Conservation (phyloP, 2,797 vertebrate species). For the Diplodus puntazzo region DNA sequence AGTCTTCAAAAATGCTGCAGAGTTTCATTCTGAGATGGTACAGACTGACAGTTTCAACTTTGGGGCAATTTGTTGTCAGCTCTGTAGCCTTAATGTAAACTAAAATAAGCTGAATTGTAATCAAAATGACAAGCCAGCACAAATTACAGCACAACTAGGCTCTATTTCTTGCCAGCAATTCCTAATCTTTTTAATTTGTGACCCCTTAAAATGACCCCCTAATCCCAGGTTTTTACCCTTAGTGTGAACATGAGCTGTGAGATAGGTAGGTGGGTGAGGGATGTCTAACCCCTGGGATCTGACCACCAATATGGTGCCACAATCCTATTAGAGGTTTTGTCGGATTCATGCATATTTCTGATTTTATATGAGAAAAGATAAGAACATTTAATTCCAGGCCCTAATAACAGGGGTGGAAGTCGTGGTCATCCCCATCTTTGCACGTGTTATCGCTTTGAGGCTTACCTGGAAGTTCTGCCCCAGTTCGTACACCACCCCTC, state of each 20-base stretch:
- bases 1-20: background rate
- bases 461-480: constrained; percentile 88
- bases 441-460: background rate
- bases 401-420: too few species aligned
- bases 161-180: background rate
- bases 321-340: background rate
- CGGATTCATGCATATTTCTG: background rate
- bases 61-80: background rate
- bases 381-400: too few species aligned
- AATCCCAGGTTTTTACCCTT: background rate
- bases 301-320: background rate
- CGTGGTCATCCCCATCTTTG: background rate
- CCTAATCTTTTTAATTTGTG: background rate
- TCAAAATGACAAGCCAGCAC: background rate
- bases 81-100: background rate
- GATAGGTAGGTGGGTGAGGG: too few species aligned
- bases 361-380: background rate
- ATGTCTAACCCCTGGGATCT: background rate
- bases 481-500: constrained; percentile 88
- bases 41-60: background rate
- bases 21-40: background rate
- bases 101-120: background rate
- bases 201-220: background rate
- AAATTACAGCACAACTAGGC: background rate
- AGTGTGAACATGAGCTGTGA: background rate